Evolutionary conservation across 2,888 invertebrate genomes (phyloP).

Genomic region (Microchrysa polita): DNA sequence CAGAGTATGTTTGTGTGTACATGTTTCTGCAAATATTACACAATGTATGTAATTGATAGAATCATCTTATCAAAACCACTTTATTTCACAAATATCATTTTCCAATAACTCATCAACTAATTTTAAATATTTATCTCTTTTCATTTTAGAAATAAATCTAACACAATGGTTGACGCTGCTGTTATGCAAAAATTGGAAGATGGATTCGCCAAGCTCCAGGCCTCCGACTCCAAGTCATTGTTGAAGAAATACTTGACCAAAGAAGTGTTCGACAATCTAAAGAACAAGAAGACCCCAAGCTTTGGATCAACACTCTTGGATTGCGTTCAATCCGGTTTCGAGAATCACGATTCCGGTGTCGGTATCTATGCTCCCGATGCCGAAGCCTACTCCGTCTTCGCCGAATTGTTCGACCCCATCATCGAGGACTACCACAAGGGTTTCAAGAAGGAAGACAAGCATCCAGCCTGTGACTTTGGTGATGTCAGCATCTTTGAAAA

Average conservation of each 20-base stretch:
- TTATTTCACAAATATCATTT: too few species aligned
- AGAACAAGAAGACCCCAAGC: constrained; percentile 88
- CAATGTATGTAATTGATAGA: too few species aligned
- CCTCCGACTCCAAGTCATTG: constrained; percentile 93
- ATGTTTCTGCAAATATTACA: too few species aligned
- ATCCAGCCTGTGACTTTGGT: constrained; percentile 94
- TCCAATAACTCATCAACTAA: too few species aligned
- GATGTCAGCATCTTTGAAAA: constrained; percentile 90
- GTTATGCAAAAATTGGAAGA: constrained; percentile 91
- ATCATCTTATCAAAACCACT: too few species aligned
- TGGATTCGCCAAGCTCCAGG: constrained; percentile 86
- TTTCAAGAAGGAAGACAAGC: constrained; percentile 93
- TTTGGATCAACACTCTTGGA: constrained; percentile 94
- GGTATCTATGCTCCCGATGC: constrained; percentile 98
- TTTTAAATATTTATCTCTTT: background rate
- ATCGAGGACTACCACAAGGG: constrained; percentile 97
- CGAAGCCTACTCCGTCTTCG: constrained; percentile 91
- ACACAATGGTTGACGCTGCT: constrained; percentile 91
- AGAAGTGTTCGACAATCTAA: constrained; percentile 90
- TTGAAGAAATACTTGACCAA: constrained; percentile 95
- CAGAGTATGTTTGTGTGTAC: too few species aligned
- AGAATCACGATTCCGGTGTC: constrained; percentile 95
- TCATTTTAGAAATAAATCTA: constrained; percentile 74
- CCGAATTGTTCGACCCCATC: constrained; percentile 95
- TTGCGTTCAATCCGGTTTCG: constrained; percentile 95